These are phyloP conservation scores for Gobio occitaniae DNA, from an alignment of 2,797 vertebrate species.

Conservation along the genomic window DNA sequence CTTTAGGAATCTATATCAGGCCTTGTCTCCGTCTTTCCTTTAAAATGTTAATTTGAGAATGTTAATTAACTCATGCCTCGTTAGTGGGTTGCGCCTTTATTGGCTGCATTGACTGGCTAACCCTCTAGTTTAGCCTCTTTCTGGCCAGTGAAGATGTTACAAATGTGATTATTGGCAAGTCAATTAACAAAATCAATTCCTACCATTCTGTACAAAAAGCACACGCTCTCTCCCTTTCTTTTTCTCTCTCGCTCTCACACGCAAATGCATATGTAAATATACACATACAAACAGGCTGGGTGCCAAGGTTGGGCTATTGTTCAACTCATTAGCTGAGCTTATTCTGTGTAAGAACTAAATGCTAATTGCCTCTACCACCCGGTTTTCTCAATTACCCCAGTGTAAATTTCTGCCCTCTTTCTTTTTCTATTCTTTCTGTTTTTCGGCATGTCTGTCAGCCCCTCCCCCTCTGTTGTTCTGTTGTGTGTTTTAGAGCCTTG, in stretches of 20 bases:
- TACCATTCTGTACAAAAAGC: conserved; percentile 72
- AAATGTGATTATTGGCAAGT: conserved; percentile 98
- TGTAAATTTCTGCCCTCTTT: conserved; percentile 62
- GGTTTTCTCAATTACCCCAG: conserved; percentile 62
- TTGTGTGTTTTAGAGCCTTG: conserved; percentile 50
- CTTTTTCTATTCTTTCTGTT: conserved; percentile 55
- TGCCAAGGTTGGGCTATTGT: conserved; percentile 55
- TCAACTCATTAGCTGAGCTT: conserved; percentile 61
- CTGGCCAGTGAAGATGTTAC: conserved; percentile 94
- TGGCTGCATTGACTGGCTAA: conserved; percentile 94
- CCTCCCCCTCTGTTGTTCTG: conserved; percentile 52
- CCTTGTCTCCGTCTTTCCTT: conserved; percentile 9
- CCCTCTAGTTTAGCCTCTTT: conserved; percentile 92
- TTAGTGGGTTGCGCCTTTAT: conserved; percentile 85
- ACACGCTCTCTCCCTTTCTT: conserved; percentile 65
- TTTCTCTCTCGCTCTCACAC: conserved; percentile 40
- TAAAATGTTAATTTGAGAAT: conserved; percentile 58
- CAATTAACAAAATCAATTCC: conserved; percentile 98
- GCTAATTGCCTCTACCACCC: conserved; percentile 61
- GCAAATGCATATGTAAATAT: conserved; percentile 33
- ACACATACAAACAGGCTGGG: conserved; percentile 28
- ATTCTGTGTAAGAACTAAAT: conserved; percentile 59
- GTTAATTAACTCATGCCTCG: conserved; percentile 73
- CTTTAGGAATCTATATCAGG: conserved; percentile 26
- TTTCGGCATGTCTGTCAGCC: conserved; percentile 33